These are phyloP conservation scores for Doryteuthis pealeii DNA, from an alignment of 1,140 invertebrate genomes.

Conservation along the genomic window DNA sequence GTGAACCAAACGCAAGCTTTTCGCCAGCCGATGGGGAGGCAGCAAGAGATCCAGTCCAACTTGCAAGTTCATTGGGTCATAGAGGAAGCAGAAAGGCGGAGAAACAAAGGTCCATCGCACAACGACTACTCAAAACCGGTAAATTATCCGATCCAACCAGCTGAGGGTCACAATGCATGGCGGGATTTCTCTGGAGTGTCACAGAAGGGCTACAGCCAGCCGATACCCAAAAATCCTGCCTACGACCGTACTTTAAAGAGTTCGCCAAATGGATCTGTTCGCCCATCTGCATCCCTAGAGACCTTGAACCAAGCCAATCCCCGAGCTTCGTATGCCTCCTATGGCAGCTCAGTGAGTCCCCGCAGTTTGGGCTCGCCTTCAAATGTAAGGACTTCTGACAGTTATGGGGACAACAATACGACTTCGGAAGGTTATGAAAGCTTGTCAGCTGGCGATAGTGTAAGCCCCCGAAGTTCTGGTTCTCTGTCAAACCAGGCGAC, in stretches of 20 bases:
- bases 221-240: neutral
- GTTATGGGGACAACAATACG: too few species aligned
- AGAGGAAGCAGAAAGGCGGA: slow-evolving; percentile 86
- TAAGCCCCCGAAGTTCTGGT: too few species aligned
- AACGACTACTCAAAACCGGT: slow-evolving; percentile 18
- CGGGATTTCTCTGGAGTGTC: slow-evolving; percentile 22
- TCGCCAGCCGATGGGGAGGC: neutral
- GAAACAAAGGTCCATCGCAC: slow-evolving; percentile 25
- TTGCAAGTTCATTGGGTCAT: slow-evolving; percentile 55
- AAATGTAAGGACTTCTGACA: too few species aligned
- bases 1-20: neutral
- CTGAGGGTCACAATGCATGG: slow-evolving; percentile 38
- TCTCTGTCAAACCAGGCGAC: too few species aligned
- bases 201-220: neutral
- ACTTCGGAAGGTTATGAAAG: too few species aligned
- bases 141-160: slow-evolving; percentile 44
- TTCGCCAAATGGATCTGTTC: neutral
- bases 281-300: too few species aligned
- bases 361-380: too few species aligned
- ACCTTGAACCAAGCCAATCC: neutral
- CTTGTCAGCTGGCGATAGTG: too few species aligned
- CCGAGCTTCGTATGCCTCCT: neutral
- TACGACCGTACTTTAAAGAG: too few species aligned
- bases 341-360: neutral
- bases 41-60: slow-evolving; percentile 26